Evolutionary conservation across 2,113 vertebrate genomes (phyloP).

Genomic region (Lota lota): DNA sequence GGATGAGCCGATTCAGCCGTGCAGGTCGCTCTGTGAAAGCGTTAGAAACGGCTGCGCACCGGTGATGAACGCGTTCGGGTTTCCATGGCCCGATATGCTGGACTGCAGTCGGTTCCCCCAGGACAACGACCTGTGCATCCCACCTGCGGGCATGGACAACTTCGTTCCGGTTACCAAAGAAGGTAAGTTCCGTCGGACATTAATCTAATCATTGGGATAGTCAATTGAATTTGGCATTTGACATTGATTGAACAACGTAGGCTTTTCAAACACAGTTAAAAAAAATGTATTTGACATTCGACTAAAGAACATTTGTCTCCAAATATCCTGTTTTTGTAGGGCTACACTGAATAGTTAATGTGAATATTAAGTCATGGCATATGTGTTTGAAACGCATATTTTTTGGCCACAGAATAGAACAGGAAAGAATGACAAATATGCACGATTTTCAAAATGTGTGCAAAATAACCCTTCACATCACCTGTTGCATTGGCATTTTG

Average conservation of each 20-base stretch:
- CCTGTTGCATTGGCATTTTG: too few species aligned
- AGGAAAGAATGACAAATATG: too few species aligned
- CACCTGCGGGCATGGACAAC: conserved; percentile 82
- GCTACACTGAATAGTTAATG: too few species aligned
- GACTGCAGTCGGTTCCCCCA: conserved; percentile 89
- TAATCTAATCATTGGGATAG: neutral
- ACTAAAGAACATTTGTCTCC: neutral
- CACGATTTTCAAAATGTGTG: too few species aligned
- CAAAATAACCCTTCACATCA: too few species aligned
- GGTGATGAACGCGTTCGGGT: conserved; percentile 96
- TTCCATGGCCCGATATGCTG: conserved; percentile 96
- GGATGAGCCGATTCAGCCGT: conserved; percentile 94
- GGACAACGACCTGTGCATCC: conserved; percentile 96
- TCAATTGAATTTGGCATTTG: too few species aligned
- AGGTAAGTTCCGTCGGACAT: conserved; percentile 67
- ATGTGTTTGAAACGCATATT: too few species aligned
- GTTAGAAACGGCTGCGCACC: conserved; percentile 91
- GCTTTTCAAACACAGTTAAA: neutral
- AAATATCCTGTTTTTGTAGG: neutral
- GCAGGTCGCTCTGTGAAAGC: conserved; percentile 90
- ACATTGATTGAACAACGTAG: neutral
- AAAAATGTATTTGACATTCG: neutral
- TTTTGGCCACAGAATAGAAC: too few species aligned
- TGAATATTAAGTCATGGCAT: too few species aligned
- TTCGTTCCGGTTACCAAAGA: conserved; percentile 80